Percentiles rank a stretch among this genome's conserved stretches.
These are phyloP conservation scores for Centruroides sculpturatus DNA, from an alignment of 1,140 invertebrate species.

Conservation along the genomic window DNA sequence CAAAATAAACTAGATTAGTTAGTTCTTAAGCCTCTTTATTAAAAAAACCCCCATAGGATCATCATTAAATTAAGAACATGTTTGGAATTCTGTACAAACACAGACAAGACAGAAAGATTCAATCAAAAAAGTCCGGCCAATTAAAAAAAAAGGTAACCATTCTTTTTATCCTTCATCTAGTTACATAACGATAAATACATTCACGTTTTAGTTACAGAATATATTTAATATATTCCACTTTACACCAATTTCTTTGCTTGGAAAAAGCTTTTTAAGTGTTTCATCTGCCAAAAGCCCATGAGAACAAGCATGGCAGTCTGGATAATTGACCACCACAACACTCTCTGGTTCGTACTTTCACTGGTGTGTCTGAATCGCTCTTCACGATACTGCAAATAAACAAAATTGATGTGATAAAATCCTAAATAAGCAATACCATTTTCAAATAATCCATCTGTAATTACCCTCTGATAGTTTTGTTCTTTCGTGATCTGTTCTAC, in stretches of 20 bases:
- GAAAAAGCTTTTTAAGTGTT: conserved; percentile 97
- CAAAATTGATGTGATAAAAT: background rate
- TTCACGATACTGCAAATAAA: conserved; percentile 71
- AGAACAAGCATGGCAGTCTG: conserved; percentile 77
- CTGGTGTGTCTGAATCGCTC: conserved; percentile 93
- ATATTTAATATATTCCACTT: background rate
- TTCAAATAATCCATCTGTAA: conserved; percentile 9
- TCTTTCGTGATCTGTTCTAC: conserved; percentile 98
- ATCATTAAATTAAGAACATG: no score
- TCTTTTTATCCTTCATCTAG: no score
- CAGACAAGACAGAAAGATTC: no score
- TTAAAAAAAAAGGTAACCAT: no score
- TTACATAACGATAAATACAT: no score
- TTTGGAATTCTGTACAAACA: no score
- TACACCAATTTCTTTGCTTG: conserved; percentile 99
- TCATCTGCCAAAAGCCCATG: conserved; percentile 98
- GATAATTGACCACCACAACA: conserved; percentile 92
- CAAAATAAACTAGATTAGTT: no score
- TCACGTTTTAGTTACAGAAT: no score
- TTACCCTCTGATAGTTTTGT: conserved; percentile 95
- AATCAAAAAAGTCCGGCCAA: no score
- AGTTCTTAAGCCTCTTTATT: no score
- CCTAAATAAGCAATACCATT: background rate
- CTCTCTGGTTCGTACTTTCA: conserved; percentile 91
- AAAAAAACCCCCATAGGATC: no score